phyloP scores from a whole-genome alignment of 2,113 vertebrate species.

The Microcebus lehilahytsara region DNA sequence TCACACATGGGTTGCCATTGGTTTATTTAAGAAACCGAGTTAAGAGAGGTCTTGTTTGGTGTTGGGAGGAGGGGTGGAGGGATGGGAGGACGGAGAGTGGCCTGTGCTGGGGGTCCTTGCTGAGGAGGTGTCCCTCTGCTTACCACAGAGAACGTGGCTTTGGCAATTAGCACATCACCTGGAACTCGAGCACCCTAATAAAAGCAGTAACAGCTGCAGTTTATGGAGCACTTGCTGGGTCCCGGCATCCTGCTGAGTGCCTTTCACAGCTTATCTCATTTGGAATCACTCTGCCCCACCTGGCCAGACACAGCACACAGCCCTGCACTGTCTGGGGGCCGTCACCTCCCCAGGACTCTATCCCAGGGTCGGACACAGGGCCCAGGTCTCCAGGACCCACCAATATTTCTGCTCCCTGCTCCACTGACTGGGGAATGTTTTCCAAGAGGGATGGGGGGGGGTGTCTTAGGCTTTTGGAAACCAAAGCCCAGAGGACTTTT shows the following conservation, averaged over 20 bases:
- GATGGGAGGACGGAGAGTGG: background rate
- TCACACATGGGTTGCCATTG: background rate
- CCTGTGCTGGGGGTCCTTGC: background rate
- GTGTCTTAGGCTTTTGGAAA: background rate
- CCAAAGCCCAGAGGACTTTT: background rate
- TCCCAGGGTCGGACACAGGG: background rate
- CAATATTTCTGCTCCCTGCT: background rate
- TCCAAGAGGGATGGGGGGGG: background rate
- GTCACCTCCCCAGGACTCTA: background rate
- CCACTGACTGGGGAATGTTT: background rate
- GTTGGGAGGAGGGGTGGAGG: background rate
- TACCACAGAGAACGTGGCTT: background rate
- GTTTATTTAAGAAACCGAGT: background rate
- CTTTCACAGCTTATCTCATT: background rate
- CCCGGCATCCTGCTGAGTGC: background rate
- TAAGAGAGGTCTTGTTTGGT: background rate
- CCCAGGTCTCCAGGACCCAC: background rate
- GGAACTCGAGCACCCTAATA: background rate
- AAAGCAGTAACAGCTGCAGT: background rate
- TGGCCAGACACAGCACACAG: background rate
- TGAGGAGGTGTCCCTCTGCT: no score
- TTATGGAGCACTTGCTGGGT: background rate
- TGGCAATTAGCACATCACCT: background rate
- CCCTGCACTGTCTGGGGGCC: background rate
- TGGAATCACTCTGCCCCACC: background rate